Base-by-base conservation (phyloP, 2,888 invertebrate species). In the Dryadula phaetusa region DNA sequence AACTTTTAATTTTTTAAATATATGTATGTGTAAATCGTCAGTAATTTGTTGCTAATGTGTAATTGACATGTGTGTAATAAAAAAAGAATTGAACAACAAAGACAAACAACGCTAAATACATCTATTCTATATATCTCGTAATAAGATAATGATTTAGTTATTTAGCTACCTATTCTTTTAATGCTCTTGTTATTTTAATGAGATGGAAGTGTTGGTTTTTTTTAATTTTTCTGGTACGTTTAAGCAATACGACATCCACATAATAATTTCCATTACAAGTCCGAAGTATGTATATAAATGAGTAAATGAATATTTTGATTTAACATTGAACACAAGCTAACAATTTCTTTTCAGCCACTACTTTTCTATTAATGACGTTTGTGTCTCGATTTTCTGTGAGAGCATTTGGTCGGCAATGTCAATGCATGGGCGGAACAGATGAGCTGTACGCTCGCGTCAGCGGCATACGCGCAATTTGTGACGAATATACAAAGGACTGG, bases 401-500 rank as follows among this genome's bases (percentile, higher is more conserved):
- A 25, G 2, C 14, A 25, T n/a, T 49, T 52, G n/a, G 20, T 49
- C 64, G 54, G 28, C 56, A 75, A 78, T 79, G 77, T 82, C 81
- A 80, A 74, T 76, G 74, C 73, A 82, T 81, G 77, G 82, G 83
- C 80, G 80, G 75, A 64, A 66, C 67, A 73, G 74, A 73, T 70
- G 16, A 52, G 28, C 52, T 68, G 71, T 72, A 66, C 71, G 71
- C 71, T 76, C 75, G 71, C 76, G 77, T 78, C 77, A 76, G 76
- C 75, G 74, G 77, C 82, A 75, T 79, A 78, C 79, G 79, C 72
- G 67, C 73, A 77, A 80, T 84, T 80, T 77, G 81, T 81, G 80
- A 79, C 76, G 77, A 74, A 77, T 79, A 70, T 76, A 66, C 66
- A 52, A 69, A 62, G 67, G 40, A 64, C 53, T 60, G 37, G 62